Percentiles rank a stretch among this genome's conserved stretches.
Conservation (phyloP, 2,797 vertebrate genomes). For the Macroramphosus scolopax region DNA sequence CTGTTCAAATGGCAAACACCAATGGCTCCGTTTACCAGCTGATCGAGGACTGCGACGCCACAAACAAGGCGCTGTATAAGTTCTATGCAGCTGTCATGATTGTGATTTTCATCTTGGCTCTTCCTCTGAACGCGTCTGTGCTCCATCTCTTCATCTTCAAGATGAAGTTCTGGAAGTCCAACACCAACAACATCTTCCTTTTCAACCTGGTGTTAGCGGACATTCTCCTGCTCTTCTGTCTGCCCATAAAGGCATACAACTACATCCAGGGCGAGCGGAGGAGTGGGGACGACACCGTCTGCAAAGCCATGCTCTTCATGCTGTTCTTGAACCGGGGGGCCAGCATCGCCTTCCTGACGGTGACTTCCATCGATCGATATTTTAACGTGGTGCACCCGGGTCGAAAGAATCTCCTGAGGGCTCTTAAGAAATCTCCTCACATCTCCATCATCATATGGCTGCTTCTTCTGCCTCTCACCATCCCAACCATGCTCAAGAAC, state of each 20-base stretch:
- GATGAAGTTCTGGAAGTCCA: slow-evolving; percentile 78
- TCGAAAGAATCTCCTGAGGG: slow-evolving; percentile 57
- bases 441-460: slow-evolving; percentile 73
- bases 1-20: slow-evolving; percentile 16
- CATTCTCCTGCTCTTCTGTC: slow-evolving; percentile 70
- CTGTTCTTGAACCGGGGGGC: slow-evolving; percentile 68
- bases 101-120: slow-evolving; percentile 67
- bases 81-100: slow-evolving; percentile 63
- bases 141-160: slow-evolving; percentile 77
- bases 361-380: slow-evolving; percentile 73
- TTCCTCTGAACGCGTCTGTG: slow-evolving; percentile 70
- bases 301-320: slow-evolving; percentile 67
- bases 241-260: slow-evolving; percentile 70
- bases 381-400: slow-evolving; percentile 68
- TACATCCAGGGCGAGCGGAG: slow-evolving; percentile 47
- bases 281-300: background rate
- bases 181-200: slow-evolving; percentile 72
- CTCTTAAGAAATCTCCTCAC: slow-evolving; percentile 52
- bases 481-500: slow-evolving; percentile 66
- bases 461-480: slow-evolving; percentile 55
- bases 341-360: slow-evolving; percentile 74
- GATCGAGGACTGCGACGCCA: slow-evolving; percentile 18
- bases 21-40: background rate
- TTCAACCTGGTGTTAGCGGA: slow-evolving; percentile 75
- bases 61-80: slow-evolving; percentile 27